Evolutionary conservation across 2,797 vertebrate species (phyloP).

Genomic region (Masticophis lateralis): DNA sequence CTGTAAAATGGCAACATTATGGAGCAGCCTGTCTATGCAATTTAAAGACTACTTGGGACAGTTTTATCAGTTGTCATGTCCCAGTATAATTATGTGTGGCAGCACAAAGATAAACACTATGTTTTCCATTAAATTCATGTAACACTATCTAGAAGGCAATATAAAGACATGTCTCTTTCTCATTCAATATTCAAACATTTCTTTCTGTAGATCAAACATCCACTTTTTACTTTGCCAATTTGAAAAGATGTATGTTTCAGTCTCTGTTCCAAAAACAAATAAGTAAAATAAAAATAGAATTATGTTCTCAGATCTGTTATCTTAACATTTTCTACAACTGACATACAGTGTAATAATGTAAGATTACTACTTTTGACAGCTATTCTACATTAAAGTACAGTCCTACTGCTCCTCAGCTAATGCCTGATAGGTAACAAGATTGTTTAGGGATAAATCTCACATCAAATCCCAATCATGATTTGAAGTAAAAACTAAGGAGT

Average conservation of each 20-base stretch:
- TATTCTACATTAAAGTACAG: background rate
- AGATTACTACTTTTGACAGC: background rate
- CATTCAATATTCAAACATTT: background rate
- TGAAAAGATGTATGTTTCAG: background rate
- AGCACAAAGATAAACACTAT: background rate
- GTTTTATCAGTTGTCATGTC: slow-evolving; percentile 6
- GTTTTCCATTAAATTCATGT: background rate
- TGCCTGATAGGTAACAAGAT: background rate
- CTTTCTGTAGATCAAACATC: background rate
- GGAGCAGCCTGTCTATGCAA: background rate
- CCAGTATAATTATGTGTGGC: background rate
- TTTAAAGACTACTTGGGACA: slow-evolving; percentile 11
- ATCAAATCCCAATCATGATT: background rate
- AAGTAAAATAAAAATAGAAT: background rate
- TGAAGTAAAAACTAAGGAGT: background rate
- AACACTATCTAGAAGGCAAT: background rate
- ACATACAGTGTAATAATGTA: background rate
- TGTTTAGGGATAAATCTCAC: background rate
- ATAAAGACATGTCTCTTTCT: background rate
- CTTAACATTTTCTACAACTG: background rate
- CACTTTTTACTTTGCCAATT: background rate
- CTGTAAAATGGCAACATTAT: background rate
- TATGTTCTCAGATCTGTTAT: background rate
- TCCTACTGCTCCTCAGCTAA: background rate
- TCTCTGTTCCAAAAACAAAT: background rate